Conservation (phyloP, 1,140 invertebrate genomes). For the Caenorhabditis brenneri region DNA sequence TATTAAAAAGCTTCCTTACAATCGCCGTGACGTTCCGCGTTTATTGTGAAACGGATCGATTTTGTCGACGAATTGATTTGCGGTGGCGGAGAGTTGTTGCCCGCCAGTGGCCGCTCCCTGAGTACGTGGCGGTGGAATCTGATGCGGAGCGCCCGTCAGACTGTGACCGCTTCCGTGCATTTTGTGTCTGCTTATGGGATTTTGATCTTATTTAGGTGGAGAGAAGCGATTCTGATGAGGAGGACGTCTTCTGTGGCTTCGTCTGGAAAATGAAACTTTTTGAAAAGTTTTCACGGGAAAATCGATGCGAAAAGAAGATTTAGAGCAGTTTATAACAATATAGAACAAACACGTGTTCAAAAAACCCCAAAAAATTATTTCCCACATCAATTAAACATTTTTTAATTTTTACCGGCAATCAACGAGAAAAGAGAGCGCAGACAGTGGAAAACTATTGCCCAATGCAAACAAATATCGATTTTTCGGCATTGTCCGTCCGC, state of each 20-base stretch:
- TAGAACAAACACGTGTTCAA: too few relatives aligned
- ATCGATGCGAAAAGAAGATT: not conserved
- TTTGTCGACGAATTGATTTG: conserved; percentile 70
- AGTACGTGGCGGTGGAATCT: conserved; percentile 52
- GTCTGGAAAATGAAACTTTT: not conserved
- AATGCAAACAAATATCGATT: too few relatives aligned
- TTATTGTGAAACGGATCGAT: conserved; percentile 68
- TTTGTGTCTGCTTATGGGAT: not conserved
- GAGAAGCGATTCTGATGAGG: too few relatives aligned
- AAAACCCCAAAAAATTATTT: too few relatives aligned
- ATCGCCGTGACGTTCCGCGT: conserved; percentile 64
- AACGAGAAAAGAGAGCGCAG: too few relatives aligned
- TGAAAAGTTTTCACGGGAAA: not conserved
- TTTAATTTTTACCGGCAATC: too few relatives aligned
- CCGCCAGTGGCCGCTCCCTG: conserved; percentile 69
- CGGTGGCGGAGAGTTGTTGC: conserved; percentile 68
- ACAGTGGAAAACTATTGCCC: too few relatives aligned
- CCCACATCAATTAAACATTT: too few relatives aligned
- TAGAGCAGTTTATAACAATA: too few relatives aligned
- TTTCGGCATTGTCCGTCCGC: too few relatives aligned
- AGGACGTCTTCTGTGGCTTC: not conserved
- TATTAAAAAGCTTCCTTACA: conserved; percentile 25
- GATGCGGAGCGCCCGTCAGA: conserved; percentile 53
- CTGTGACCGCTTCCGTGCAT: conserved; percentile 46
- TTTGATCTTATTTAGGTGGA: not conserved